Percentiles rank a stretch among this genome's conserved stretches.
These are phyloP conservation scores for Cataglyphis altisquamis DNA, from an alignment of 2,888 invertebrate genomes.

Conservation along the genomic window DNA sequence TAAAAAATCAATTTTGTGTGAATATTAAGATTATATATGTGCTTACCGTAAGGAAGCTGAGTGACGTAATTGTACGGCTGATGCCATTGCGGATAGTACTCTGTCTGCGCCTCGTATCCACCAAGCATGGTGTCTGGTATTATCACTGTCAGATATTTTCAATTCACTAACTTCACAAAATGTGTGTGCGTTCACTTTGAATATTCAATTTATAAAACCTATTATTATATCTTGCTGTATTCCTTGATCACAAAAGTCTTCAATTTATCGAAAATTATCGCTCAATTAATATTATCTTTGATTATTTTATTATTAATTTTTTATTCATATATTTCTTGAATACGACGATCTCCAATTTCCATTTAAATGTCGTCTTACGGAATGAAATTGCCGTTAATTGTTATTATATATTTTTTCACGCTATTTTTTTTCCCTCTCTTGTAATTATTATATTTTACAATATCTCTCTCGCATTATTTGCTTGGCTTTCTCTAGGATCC, in stretches of 20 bases:
- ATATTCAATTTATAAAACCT: constrained; percentile 1
- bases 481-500: background rate
- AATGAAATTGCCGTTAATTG: background rate
- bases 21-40: background rate
- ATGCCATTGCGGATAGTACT: constrained; percentile 85
- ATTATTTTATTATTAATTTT: constrained; percentile 2
- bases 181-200: background rate
- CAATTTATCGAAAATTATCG: background rate
- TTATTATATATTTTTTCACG: background rate
- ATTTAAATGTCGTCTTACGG: background rate
- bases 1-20: background rate
- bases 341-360: background rate
- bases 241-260: background rate
- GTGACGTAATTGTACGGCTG: constrained; percentile 85
- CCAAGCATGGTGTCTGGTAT: constrained; percentile 79
- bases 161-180: constrained; percentile 24
- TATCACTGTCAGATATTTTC: background rate
- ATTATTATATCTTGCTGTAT: background rate
- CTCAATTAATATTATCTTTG: background rate
- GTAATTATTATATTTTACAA: background rate
- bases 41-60: constrained; percentile 84
- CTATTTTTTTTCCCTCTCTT: background rate
- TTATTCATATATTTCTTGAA: background rate
- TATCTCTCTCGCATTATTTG: background rate
- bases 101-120: constrained; percentile 84